Evolutionary conservation across 2,797 vertebrate species (phyloP).

Genomic region (Odontamblyopus rebecca): DNA sequence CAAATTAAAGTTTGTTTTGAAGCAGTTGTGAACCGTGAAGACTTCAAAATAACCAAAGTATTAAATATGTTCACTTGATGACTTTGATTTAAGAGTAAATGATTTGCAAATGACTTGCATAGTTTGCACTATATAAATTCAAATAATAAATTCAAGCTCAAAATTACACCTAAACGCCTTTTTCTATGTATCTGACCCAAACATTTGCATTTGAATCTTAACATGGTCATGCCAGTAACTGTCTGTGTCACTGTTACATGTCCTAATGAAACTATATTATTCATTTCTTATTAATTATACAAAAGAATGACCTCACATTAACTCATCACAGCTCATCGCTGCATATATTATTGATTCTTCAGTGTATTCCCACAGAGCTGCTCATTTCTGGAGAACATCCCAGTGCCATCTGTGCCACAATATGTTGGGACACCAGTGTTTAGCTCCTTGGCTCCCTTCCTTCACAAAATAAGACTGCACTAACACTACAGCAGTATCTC

Average conservation of each 20-base stretch:
- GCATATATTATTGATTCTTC: constrained; percentile 5
- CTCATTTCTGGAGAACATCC: constrained; percentile 29
- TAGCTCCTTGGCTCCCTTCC: constrained; percentile 18
- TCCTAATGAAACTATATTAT: not conserved
- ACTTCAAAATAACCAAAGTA: not conserved
- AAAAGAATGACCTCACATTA: not conserved
- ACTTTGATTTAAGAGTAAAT: not conserved
- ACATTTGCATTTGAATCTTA: no score
- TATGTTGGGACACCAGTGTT: constrained; percentile 41
- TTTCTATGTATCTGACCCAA: no score
- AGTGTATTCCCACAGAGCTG: constrained; percentile 19
- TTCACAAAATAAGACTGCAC: constrained; percentile 13
- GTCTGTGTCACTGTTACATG: not conserved
- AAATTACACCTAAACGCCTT: no score
- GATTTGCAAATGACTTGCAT: no score
- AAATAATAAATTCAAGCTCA: no score
- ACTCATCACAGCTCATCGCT: not conserved
- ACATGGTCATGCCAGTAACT: no score
- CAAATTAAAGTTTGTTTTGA: not conserved
- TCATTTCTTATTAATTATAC: not conserved
- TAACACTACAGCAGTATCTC: not conserved
- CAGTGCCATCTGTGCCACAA: constrained; percentile 60
- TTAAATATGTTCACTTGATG: not conserved
- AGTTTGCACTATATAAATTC: no score
- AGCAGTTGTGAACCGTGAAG: not conserved